A percentile compares a stretch with the other conserved stretches of the same genome.
Conservation (phyloP, 2,797 vertebrate species). For the Zalophus californianus region DNA sequence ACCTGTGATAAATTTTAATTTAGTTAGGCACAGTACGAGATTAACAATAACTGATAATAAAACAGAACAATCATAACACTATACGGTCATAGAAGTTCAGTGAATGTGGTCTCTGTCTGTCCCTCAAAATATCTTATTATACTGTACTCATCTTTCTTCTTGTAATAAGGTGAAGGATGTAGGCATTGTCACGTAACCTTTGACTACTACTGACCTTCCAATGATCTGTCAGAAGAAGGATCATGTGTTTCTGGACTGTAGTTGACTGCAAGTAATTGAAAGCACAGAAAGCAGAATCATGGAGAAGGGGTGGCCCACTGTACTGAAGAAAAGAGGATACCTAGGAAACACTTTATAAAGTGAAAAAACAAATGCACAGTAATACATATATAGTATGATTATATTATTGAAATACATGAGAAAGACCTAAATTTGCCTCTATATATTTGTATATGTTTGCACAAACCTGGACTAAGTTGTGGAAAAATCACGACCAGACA, state of each 20-base stretch:
- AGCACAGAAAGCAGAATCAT: neutral
- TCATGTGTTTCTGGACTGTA: neutral
- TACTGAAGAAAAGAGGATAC: neutral
- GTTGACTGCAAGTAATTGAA: neutral
- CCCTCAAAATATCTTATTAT: neutral
- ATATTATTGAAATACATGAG: neutral
- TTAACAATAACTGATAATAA: neutral
- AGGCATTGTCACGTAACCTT: neutral
- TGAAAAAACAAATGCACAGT: neutral
- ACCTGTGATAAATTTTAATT: neutral
- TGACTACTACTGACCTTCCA: neutral
- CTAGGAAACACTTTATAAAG: neutral
- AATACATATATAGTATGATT: neutral
- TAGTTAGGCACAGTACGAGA: neutral
- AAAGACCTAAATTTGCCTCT: neutral
- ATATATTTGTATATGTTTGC: neutral
- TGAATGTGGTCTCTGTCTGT: neutral
- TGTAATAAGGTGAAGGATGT: neutral
- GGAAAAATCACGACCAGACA: neutral
- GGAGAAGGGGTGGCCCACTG: neutral
- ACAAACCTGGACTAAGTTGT: neutral
- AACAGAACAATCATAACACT: neutral
- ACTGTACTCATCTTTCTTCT: neutral
- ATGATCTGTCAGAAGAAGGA: neutral
- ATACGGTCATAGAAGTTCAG: neutral